A percentile compares a stretch with the other conserved stretches of the same genome.
Conservation (phyloP, 2,113 vertebrate species). For the Hydrochoerus hydrochaeris region DNA sequence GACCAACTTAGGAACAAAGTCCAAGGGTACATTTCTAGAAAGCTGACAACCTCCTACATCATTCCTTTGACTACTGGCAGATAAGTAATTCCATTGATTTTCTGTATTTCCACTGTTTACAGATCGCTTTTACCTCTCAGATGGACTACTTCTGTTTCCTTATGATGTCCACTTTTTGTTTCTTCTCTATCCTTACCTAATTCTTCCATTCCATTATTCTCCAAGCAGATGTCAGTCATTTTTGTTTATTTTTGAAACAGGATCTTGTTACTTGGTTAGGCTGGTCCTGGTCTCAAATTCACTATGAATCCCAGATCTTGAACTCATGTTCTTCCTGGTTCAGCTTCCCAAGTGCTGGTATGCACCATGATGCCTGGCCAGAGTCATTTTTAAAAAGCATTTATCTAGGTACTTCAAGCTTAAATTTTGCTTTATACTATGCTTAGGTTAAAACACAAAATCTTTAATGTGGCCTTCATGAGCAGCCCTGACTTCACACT, state of each 20-base stretch:
- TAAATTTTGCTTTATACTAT: not conserved
- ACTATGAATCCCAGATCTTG: not conserved
- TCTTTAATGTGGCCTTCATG: not conserved
- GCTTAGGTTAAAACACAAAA: not conserved
- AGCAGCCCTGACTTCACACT: not conserved
- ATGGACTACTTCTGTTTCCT: not conserved
- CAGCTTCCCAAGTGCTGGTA: not conserved
- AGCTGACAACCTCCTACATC: not conserved
- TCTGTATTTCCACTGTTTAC: not conserved
- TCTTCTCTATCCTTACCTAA: not conserved
- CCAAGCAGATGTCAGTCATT: not conserved
- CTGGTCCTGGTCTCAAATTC: not conserved
- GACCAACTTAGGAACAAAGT: not conserved
- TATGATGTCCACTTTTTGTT: constrained; percentile 9
- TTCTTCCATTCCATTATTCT: not conserved
- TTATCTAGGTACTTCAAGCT: not conserved
- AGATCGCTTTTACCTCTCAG: not conserved
- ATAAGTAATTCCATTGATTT: not conserved
- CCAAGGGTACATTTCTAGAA: not conserved
- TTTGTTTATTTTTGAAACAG: not conserved
- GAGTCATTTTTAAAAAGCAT: not conserved
- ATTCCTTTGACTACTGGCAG: not conserved
- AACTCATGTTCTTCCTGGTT: not conserved
- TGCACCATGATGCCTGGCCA: not conserved
- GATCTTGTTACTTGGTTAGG: not conserved